A percentile compares a stretch with the other conserved stretches of the same genome.
Evolutionary conservation across 2,113 vertebrate species (phyloP).

Genomic region (Microtus ochrogaster): DNA sequence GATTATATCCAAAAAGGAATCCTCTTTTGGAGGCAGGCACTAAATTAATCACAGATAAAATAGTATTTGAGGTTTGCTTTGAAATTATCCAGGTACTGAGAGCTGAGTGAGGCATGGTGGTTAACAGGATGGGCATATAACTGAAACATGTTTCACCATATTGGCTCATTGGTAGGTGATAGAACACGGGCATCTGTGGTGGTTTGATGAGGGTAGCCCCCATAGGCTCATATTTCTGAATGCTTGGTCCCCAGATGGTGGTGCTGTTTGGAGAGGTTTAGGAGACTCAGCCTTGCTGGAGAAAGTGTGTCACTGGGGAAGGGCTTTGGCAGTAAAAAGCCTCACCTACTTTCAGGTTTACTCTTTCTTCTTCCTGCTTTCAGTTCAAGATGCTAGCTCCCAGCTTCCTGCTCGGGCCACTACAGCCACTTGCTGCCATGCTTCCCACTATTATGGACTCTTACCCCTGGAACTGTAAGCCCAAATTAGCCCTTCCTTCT

Average conservation of each 20-base stretch:
- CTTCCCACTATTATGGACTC: not conserved
- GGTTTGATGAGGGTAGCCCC: not conserved
- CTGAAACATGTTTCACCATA: not conserved
- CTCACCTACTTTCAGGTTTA: not conserved
- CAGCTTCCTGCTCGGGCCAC: not conserved
- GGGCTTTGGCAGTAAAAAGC: not conserved
- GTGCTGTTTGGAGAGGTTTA: not conserved
- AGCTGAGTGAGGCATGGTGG: not conserved
- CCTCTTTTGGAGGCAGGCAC: too few species aligned
- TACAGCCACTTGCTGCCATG: not conserved
- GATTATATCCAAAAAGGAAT: not conserved
- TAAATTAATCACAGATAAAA: conserved; percentile 4
- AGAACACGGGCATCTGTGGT: not conserved
- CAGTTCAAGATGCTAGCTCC: not conserved
- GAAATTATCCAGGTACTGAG: not conserved
- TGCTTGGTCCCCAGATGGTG: not conserved
- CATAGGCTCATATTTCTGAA: not conserved
- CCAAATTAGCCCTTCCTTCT: not conserved
- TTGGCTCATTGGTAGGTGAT: not conserved
- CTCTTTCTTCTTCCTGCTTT: not conserved
- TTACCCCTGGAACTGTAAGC: not conserved
- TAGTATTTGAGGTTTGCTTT: conserved; percentile 25
- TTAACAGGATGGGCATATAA: not conserved
- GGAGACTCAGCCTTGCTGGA: not conserved
- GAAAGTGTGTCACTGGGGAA: not conserved